phyloP scores from a whole-genome alignment of 2,888 invertebrate genomes.

The Helleia helle region DNA sequence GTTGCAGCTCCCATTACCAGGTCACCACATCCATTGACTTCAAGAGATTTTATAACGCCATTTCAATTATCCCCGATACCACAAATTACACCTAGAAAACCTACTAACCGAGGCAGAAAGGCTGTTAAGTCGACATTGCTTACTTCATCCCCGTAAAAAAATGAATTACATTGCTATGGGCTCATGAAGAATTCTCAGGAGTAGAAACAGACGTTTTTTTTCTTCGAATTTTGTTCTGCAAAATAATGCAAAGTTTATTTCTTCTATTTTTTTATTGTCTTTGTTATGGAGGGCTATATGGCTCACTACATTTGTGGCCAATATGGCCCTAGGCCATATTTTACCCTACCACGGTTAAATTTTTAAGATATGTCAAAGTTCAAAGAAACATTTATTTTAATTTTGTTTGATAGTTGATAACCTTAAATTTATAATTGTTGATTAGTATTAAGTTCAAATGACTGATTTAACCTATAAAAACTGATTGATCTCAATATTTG shows the following conservation, averaged over 20 bases:
- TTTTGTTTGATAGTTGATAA: background rate
- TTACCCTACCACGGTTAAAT: no score
- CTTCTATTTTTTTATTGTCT: background rate
- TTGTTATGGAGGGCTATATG: background rate
- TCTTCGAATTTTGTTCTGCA: background rate
- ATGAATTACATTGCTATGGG: background rate
- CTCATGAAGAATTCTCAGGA: no score
- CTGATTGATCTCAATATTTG: no score
- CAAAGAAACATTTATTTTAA: no score
- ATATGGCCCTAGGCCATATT: background rate
- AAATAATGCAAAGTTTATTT: background rate
- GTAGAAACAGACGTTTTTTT: conserved; percentile 4
- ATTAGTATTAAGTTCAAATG: background rate
- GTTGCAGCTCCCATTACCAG: no score
- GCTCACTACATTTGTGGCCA: background rate
- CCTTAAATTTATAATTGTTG: background rate
- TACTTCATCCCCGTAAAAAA: background rate
- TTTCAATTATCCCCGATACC: background rate
- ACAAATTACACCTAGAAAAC: background rate
- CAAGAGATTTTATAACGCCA: background rate
- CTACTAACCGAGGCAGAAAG: background rate
- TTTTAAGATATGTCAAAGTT: no score
- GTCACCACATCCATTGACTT: background rate
- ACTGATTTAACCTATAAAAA: background rate
- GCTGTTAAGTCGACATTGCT: background rate